A percentile compares a stretch with the other conserved stretches of the same genome.
phyloP scores from a whole-genome alignment of 2,797 vertebrate species.

The Serranus cabrilla region DNA sequence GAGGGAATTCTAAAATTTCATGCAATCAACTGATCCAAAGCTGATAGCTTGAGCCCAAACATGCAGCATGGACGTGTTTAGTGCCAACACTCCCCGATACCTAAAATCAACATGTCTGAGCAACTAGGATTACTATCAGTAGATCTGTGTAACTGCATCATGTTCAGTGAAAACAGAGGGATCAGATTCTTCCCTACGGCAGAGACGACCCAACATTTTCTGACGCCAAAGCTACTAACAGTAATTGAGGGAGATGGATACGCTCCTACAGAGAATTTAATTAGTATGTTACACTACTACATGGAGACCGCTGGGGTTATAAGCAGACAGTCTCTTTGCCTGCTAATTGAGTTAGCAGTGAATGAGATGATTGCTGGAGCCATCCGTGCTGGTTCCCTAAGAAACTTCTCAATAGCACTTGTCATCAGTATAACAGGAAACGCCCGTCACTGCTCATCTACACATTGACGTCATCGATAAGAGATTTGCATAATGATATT shows the following conservation, averaged over 20 bases:
- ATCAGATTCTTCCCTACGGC: constrained; percentile 26
- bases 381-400: constrained; percentile 9
- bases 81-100: constrained; percentile 25
- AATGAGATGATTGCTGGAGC: constrained; percentile 16
- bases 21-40: constrained; percentile 24
- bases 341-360: constrained; percentile 42
- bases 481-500: constrained; percentile 11
- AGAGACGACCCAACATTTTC: constrained; percentile 4
- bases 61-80: constrained; percentile 4
- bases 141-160: constrained; percentile 3
- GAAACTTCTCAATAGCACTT: constrained; percentile 16
- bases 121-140: constrained; percentile 8
- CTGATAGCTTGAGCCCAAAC: constrained; percentile 31
- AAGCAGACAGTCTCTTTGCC: constrained; percentile 17
- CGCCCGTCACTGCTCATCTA: not conserved
- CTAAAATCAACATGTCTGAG: not conserved
- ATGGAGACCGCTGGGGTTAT: constrained; percentile 25
- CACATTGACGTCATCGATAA: not conserved
- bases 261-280: constrained; percentile 39
- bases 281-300: constrained; percentile 47
- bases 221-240: constrained; percentile 43
- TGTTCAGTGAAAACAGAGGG: constrained; percentile 26
- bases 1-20: constrained; percentile 45
- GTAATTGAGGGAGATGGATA: constrained; percentile 54
- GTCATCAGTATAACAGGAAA: constrained; percentile 19